Conservation (phyloP, 2,797 vertebrate genomes). For the Neosilurus mollespiculum region DNA sequence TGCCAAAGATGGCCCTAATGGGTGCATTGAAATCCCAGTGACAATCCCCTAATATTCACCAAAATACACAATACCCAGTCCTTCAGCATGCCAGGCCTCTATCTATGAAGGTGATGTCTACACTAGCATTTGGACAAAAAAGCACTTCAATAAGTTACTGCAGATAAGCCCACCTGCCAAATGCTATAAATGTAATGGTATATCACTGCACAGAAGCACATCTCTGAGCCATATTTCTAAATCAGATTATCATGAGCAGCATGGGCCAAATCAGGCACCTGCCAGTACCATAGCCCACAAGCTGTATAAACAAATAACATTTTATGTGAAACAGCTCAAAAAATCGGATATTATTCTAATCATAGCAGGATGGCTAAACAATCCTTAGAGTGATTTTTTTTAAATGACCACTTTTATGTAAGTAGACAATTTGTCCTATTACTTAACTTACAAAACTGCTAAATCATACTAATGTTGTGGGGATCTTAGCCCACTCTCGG, state of each 20-base stretch:
- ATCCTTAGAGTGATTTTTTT: neutral
- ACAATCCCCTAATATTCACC: neutral
- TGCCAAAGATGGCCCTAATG: neutral
- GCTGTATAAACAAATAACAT: neutral
- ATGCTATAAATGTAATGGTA: neutral
- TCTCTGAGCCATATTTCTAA: conserved; percentile 1
- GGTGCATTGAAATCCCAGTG: neutral
- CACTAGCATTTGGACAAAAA: neutral
- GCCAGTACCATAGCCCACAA: conserved; percentile 1
- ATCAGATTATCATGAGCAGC: neutral
- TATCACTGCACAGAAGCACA: neutral
- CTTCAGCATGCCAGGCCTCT: neutral
- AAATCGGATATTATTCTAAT: neutral
- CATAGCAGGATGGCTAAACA: neutral
- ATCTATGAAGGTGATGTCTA: neutral
- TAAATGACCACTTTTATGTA: neutral
- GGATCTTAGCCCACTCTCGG: too few species aligned
- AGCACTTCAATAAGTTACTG: neutral
- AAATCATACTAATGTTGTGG: too few species aligned
- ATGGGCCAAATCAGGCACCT: neutral
- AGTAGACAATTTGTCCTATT: neutral
- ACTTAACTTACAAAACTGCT: too few species aligned
- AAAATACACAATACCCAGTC: neutral
- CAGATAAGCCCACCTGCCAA: neutral
- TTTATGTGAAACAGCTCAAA: neutral